These are phyloP conservation scores for Watsonalla cultraria DNA, from an alignment of 2,888 invertebrate genomes.

Conservation along the genomic window DNA sequence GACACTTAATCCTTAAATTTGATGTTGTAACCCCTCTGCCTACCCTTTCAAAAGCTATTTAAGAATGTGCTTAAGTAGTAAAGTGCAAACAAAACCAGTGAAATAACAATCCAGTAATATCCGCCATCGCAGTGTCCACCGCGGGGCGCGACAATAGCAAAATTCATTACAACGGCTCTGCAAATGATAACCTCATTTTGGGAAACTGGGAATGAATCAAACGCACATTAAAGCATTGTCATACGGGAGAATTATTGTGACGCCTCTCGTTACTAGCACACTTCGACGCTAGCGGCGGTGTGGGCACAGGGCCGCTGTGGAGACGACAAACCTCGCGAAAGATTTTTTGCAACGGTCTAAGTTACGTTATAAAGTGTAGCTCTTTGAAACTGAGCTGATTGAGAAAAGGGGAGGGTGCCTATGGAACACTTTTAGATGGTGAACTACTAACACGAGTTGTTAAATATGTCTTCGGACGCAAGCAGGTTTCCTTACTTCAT, in stretches of 20 bases:
- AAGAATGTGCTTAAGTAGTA: not conserved
- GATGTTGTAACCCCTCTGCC: too few species aligned
- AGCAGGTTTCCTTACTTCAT: too few species aligned
- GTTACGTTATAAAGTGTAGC: too few species aligned
- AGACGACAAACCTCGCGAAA: conserved; percentile 18
- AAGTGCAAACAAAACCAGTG: not conserved
- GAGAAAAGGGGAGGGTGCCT: too few species aligned
- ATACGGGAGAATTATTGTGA: conserved; percentile 76
- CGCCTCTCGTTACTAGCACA: conserved; percentile 68
- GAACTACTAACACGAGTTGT: too few species aligned
- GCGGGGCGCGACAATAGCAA: conserved; percentile 52
- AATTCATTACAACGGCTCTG: conserved; percentile 68
- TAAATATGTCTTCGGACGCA: too few species aligned
- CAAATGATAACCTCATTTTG: conserved; percentile 76
- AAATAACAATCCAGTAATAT: conserved; percentile 16
- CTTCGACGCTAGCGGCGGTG: conserved; percentile 58
- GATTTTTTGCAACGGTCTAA: too few species aligned
- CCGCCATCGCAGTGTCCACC: conserved; percentile 32
- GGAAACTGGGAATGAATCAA: conserved; percentile 71
- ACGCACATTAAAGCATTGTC: conserved; percentile 76
- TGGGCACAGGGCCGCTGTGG: conserved; percentile 22
- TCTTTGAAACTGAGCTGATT: too few species aligned
- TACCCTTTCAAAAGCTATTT: too few species aligned
- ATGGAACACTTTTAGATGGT: too few species aligned
- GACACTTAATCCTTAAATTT: too few species aligned